A percentile compares a stretch with the other conserved stretches of the same genome.
Evolutionary conservation across 1,140 invertebrate genomes (phyloP).

Genomic region (Megalopta genalis): DNA sequence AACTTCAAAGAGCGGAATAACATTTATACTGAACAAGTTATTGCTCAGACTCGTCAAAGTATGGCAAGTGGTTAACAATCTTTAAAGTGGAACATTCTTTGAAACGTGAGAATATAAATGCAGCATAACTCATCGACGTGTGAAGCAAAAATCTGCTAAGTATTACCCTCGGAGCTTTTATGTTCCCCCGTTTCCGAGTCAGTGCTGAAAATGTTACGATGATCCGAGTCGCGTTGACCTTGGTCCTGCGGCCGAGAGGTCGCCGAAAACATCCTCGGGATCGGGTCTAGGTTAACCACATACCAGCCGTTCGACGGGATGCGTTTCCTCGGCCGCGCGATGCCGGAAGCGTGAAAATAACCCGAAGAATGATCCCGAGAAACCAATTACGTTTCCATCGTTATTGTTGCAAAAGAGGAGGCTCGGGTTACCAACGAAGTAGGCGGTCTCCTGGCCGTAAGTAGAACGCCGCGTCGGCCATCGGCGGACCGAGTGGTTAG

Average conservation of each 20-base stretch:
- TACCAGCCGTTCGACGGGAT: slow-evolving; percentile 22
- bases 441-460: slow-evolving; percentile 14
- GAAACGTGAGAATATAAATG: too few species aligned
- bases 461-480: slow-evolving; percentile 40
- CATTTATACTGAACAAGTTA: too few species aligned
- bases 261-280: background rate
- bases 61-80: too few species aligned
- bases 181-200: too few species aligned
- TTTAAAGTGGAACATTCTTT: too few species aligned
- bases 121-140: too few species aligned
- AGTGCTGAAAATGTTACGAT: too few species aligned
- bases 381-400: slow-evolving; percentile 58
- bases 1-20: too few species aligned
- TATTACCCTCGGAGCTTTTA: too few species aligned
- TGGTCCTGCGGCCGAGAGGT: background rate
- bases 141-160: too few species aligned
- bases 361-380: slow-evolving; percentile 43
- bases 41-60: too few species aligned
- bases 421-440: slow-evolving; percentile 43
- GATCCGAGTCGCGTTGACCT: background rate
- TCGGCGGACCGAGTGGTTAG: slow-evolving; percentile 18
- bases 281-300: background rate
- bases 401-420: slow-evolving; percentile 49
- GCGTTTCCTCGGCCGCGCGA: slow-evolving; percentile 1
- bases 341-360: slow-evolving; percentile 32